phyloP scores from a whole-genome alignment of 2,888 invertebrate species.

The Lasius platythorax region DNA sequence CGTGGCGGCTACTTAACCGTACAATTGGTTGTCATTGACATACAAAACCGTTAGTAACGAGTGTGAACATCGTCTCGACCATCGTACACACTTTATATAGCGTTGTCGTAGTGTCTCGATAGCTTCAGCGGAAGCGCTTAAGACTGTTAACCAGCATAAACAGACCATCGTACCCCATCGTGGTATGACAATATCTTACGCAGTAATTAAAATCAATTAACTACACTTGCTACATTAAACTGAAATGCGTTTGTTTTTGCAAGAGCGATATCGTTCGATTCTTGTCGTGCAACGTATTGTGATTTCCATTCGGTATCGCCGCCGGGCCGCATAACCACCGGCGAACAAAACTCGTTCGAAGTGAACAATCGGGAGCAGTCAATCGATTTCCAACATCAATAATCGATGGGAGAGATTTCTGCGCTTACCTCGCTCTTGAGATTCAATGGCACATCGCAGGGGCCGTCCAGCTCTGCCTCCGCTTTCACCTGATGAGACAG shows the following conservation, averaged over 20 bases:
- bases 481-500: conserved; percentile 84
- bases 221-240: background rate
- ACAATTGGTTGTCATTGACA: conserved; percentile 81
- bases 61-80: conserved; percentile 65
- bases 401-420: conserved; percentile 61
- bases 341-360: conserved; percentile 33
- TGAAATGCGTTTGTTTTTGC: conserved; percentile 7
- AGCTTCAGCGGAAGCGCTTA: background rate
- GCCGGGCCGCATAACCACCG: conserved; percentile 7
- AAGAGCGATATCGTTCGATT: background rate
- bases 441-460: conserved; percentile 85
- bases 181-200: conserved; percentile 8
- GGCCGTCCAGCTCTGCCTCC: conserved; percentile 82
- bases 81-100: background rate
- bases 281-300: background rate
- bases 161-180: conserved; percentile 2
- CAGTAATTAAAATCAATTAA: conserved; percentile 18
- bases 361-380: conserved; percentile 44
- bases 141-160: conserved; percentile 29
- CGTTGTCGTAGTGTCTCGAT: background rate
- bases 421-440: conserved; percentile 85
- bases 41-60: conserved; percentile 76
- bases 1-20: conserved; percentile 76
- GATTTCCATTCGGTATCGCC: conserved; percentile 8
- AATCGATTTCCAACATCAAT: conserved; percentile 29